Evolutionary conservation across 2,888 invertebrate species (phyloP).

Genomic region (Brachyopa scutellaris): DNA sequence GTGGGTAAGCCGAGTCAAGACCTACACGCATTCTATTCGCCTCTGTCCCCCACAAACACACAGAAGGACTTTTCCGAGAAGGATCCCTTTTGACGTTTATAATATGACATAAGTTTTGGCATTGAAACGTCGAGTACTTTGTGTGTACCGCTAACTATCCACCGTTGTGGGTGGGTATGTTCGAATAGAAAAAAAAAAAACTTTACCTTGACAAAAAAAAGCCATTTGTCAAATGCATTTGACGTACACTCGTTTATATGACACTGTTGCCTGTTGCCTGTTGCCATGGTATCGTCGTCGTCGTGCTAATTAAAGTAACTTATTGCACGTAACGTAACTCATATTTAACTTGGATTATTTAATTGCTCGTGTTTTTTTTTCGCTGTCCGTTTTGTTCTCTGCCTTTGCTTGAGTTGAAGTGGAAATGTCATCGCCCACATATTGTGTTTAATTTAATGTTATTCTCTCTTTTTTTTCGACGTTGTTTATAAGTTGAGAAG

Average conservation of each 20-base stretch:
- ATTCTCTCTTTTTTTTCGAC: too few relatives aligned
- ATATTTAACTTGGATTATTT: constrained; percentile 42
- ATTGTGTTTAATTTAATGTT: too few relatives aligned
- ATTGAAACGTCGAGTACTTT: too few relatives aligned
- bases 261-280: constrained; percentile 10
- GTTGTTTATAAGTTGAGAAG: too few relatives aligned
- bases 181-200: too few relatives aligned
- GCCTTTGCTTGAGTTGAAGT: not conserved
- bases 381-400: not conserved
- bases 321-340: constrained; percentile 28
- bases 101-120: not conserved
- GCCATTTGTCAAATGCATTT: constrained; percentile 13
- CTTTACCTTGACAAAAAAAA: not conserved
- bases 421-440: not conserved
- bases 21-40: too few relatives aligned
- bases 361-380: constrained; percentile 17
- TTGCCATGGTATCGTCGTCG: constrained; percentile 31
- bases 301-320: constrained; percentile 57
- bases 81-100: too few relatives aligned
- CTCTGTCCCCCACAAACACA: not conserved
- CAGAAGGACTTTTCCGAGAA: not conserved
- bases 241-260: too few relatives aligned
- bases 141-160: too few relatives aligned
- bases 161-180: too few relatives aligned
- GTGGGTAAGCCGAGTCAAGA: too few relatives aligned